Percentiles rank a stretch among this genome's conserved stretches.
phyloP scores from a whole-genome alignment of 2,113 vertebrate genomes.

The Semicossyphus pulcher region DNA sequence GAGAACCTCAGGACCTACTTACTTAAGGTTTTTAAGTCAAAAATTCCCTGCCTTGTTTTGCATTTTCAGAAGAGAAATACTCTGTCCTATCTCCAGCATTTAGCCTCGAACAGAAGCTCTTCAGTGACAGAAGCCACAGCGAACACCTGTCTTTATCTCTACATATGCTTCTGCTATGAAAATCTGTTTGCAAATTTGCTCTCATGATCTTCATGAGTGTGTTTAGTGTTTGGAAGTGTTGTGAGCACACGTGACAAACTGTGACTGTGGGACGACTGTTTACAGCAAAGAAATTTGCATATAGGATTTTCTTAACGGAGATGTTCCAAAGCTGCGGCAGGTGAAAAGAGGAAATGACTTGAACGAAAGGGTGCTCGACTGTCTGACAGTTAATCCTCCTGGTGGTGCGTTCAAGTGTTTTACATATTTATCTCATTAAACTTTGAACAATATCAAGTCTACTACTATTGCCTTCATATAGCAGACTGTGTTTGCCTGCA shows the following conservation, averaged over 20 bases:
- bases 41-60: conserved; percentile 33
- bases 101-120: conserved; percentile 8
- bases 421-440: background rate
- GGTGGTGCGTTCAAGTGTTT: background rate
- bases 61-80: conserved; percentile 35
- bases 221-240: conserved; percentile 15
- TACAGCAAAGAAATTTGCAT: conserved; percentile 28
- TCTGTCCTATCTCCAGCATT: background rate
- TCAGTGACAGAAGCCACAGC: conserved; percentile 13
- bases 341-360: background rate
- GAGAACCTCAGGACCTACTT: background rate
- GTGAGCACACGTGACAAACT: conserved; percentile 6
- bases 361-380: background rate
- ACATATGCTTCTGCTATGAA: conserved; percentile 46
- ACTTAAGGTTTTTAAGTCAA: too few relatives aligned
- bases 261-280: background rate
- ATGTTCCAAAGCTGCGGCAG: background rate
- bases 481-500: background rate
- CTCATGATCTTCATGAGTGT: background rate
- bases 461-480: background rate
- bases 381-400: background rate
- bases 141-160: conserved; percentile 45
- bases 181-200: conserved; percentile 52
- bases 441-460: background rate
- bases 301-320: conserved; percentile 12